Evolutionary conservation across 2,888 invertebrate species (phyloP).

Genomic region (Saturnia japonica): DNA sequence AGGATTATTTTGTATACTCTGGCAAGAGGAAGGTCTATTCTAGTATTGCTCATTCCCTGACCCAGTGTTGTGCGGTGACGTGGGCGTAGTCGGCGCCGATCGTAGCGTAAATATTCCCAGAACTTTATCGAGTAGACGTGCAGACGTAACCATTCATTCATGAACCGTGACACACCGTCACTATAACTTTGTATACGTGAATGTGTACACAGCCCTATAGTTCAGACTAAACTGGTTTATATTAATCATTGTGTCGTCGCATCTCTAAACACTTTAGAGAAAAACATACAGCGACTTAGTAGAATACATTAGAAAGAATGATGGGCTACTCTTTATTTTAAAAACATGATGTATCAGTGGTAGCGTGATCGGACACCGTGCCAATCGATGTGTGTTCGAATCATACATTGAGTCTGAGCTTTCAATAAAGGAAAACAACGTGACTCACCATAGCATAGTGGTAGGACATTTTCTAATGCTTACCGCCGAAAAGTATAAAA

Average conservation of each 20-base stretch:
- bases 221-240: conserved; percentile 46
- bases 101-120: conserved; percentile 70
- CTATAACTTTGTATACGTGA: conserved; percentile 38
- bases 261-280: conserved; percentile 38
- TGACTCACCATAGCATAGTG: neutral
- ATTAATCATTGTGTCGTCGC: conserved; percentile 47
- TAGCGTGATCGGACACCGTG: neutral
- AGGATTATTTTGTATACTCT: conserved; percentile 17
- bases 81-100: conserved; percentile 64
- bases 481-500: neutral
- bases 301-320: conserved; percentile 30
- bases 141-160: conserved; percentile 65
- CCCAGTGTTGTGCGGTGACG: conserved; percentile 40
- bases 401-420: neutral
- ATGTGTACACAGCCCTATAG: conserved; percentile 35
- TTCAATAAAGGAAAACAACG: neutral
- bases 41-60: conserved; percentile 37
- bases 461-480: neutral
- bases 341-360: neutral
- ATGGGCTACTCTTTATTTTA: conserved; percentile 24
- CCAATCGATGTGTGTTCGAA: neutral
- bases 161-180: conserved; percentile 53
- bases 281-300: conserved; percentile 36
- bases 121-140: conserved; percentile 61
- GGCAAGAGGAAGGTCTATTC: conserved; percentile 19